Evolutionary conservation across 1,140 invertebrate genomes (phyloP), one percentile per base, ranked within the genome.

Genomic region (Drosophila novamexicana): DNA sequence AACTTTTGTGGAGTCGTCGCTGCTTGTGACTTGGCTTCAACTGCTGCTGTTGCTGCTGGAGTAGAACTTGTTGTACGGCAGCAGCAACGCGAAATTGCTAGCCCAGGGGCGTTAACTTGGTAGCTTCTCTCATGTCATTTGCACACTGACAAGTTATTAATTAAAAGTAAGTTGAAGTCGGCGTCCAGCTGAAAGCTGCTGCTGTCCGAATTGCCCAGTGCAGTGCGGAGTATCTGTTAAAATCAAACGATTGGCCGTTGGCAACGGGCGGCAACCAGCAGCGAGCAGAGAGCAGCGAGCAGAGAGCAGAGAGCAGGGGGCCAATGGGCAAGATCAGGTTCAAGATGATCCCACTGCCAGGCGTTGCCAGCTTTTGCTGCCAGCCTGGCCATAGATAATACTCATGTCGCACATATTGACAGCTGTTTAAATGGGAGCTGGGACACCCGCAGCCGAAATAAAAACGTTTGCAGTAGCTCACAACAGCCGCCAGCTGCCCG

Each of bases 131-230:
- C 84, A 89, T 88, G 84, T 88, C 84, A 88, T 88, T 88, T 88
- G 80, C 84, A 88, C 84, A 78, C 84, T 88, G 84, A 89, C 84
- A 89, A 89, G 84, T 89, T 89, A 89, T 89, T 89, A 89, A 89
- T 89, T 90, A 89, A 89, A 89, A 78, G 68, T 84, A 88, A 77
- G 62, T 81, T 80, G 61, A 54, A 66, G 34, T 16, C 18, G 42
- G n/a, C 49, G 14, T 7, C 29, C 8, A 8, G 12, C 37, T 53
- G 45, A 10, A 42, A 8, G 9, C 18, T 45, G 34, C 40, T 14
- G 10, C 40, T 42, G 22, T 36, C 54, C 16, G 10, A 4, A 12
- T 2, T 22, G n/a, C 14, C 44, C 37, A 29, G 22, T 29, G 39
- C 39, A 10, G 39, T 10, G 45, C 61, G 53, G 53, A 71, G 32